phyloP scores from a whole-genome alignment of 2,797 vertebrate genomes.

The Tragopan temminckii region DNA sequence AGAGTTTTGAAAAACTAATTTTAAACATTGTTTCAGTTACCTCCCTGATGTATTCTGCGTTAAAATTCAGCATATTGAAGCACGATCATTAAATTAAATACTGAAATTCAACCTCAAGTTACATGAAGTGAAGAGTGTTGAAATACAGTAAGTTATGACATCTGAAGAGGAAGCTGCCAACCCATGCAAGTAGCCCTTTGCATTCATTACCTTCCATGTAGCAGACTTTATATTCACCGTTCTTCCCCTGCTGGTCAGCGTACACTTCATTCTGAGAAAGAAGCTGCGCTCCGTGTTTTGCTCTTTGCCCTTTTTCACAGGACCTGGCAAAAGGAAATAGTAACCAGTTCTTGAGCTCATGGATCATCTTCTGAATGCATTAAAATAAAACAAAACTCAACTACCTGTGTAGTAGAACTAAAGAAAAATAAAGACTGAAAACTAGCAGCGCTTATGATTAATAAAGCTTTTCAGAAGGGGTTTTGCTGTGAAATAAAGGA shows the following conservation, averaged over 20 bases:
- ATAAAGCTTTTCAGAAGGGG: background rate
- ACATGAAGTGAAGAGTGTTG: constrained; percentile 23
- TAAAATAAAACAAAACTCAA: background rate
- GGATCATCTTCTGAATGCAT: background rate
- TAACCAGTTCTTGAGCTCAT: constrained; percentile 2
- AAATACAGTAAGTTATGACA: constrained; percentile 29
- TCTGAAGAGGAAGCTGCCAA: constrained; percentile 39
- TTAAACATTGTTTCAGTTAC: constrained; percentile 37
- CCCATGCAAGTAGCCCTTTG: background rate
- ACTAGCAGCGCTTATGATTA: background rate
- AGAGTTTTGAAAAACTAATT: constrained; percentile 28
- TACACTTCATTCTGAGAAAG: constrained; percentile 98
- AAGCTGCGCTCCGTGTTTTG: constrained; percentile 91
- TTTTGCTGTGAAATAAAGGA: background rate
- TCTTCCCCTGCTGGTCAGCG: constrained; percentile 94
- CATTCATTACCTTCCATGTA: constrained; percentile 92
- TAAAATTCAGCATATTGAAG: constrained; percentile 39
- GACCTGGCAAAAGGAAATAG: constrained; percentile 82
- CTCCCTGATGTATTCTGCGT: background rate
- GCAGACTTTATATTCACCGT: constrained; percentile 99
- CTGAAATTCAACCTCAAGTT: background rate
- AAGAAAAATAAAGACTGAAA: background rate
- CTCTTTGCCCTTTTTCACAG: constrained; percentile 92
- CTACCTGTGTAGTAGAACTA: rapidly evolving
- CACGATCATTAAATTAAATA: background rate